phyloP scores from a whole-genome alignment of 2,113 vertebrate genomes.

The Todiramphus chloris region DNA sequence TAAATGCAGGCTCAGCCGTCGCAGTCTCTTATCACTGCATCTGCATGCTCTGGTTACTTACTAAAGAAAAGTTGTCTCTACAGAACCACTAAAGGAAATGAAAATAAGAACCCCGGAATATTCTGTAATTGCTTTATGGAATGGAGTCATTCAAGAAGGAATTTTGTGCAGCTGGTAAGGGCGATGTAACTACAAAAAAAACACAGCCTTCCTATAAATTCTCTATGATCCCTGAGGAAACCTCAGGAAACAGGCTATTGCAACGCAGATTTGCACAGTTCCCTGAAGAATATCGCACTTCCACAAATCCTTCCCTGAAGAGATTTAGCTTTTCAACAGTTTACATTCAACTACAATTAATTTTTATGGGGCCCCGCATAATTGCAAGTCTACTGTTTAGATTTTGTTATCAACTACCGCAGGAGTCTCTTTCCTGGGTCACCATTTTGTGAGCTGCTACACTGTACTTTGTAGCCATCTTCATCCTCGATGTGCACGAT shows the following conservation, averaged over 20 bases:
- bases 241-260: conserved; percentile 37
- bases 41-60: background rate
- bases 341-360: conserved; percentile 43
- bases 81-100: background rate
- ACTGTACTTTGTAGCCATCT: background rate
- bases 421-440: background rate
- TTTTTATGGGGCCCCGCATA: conserved; percentile 1
- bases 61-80: background rate
- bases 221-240: conserved; percentile 12
- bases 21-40: background rate
- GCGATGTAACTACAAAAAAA: background rate
- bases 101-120: background rate
- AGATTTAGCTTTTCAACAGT: conserved; percentile 46
- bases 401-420: background rate
- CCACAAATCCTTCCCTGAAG: conserved; percentile 6
- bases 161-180: conserved; percentile 28
- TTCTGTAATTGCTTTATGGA: conserved; percentile 8
- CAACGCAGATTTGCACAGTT: background rate
- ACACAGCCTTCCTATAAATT: conserved; percentile 22
- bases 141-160: background rate
- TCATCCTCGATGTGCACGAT: background rate
- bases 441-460: background rate
- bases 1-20: background rate
- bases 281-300: conserved; percentile 7
- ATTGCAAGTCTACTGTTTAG: background rate